phyloP scores from a whole-genome alignment of 2,797 vertebrate genomes.

The Gymnocypris eckloni region DNA sequence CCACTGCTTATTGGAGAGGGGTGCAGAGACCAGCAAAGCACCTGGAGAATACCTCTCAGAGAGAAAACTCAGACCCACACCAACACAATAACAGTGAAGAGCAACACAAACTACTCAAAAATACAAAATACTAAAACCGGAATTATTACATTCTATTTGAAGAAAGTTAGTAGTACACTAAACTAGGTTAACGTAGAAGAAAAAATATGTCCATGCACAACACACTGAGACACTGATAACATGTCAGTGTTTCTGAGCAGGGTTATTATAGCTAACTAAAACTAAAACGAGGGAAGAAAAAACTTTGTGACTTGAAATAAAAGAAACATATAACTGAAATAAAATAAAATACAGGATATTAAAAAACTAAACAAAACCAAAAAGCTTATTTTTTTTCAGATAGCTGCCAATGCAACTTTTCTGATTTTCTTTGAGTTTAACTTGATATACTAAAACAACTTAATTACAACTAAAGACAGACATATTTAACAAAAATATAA shows the following conservation, averaged over 20 bases:
- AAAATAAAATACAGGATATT: too few species aligned
- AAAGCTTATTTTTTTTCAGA: too few species aligned
- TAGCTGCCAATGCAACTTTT: too few species aligned
- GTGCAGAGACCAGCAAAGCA: conserved; percentile 6
- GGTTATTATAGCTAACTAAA: background rate
- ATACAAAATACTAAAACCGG: background rate
- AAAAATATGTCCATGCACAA: background rate
- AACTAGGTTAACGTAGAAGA: background rate
- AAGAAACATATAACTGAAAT: background rate
- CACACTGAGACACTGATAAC: background rate
- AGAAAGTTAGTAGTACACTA: background rate
- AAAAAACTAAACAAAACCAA: too few species aligned
- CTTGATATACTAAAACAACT: too few species aligned
- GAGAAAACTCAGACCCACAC: conserved; percentile 12
- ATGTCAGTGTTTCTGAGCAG: too few species aligned
- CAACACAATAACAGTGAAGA: background rate
- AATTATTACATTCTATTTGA: background rate
- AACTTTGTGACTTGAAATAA: background rate
- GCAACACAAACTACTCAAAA: background rate
- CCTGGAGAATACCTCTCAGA: conserved; percentile 50
- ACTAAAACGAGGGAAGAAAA: background rate
- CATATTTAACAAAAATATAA: too few species aligned
- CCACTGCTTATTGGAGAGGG: conserved; percentile 56
- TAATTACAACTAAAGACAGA: too few species aligned
- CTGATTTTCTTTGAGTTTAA: too few species aligned